Evolutionary conservation across 2,888 invertebrate species (phyloP).

Genomic region (Drosophila parthenogenetica): DNA sequence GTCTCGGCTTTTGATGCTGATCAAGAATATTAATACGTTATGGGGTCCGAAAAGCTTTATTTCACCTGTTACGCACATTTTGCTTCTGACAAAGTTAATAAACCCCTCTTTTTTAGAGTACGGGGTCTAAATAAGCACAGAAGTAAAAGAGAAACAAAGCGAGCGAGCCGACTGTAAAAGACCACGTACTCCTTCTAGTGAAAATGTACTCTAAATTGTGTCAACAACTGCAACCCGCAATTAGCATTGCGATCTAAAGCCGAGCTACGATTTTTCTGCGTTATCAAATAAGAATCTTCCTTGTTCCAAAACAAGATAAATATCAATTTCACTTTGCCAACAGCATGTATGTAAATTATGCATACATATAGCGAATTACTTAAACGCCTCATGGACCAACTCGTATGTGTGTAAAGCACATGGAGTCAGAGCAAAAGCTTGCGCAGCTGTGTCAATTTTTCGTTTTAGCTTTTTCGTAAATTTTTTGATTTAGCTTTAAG

Average conservation of each 20-base stretch:
- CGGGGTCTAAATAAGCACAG: too few species aligned
- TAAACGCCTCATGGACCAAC: conserved; percentile 13
- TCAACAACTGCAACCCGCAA: conserved; percentile 64
- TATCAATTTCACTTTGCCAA: conserved; percentile 32
- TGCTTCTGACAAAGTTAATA: too few species aligned
- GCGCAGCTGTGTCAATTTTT: conserved; percentile 51
- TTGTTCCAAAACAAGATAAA: conserved; percentile 14
- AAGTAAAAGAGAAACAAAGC: too few species aligned
- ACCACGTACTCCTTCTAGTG: too few species aligned
- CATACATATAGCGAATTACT: conserved; percentile 14
- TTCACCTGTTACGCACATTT: too few species aligned
- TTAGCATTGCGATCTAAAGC: conserved; percentile 55
- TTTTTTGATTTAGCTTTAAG: conserved; percentile 67
- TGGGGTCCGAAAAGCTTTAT: too few species aligned
- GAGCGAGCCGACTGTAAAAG: too few species aligned
- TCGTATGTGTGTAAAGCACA: not conserved
- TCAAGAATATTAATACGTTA: too few species aligned
- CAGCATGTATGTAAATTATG: conserved; percentile 1
- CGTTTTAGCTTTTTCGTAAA: conserved; percentile 63
- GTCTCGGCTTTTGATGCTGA: too few species aligned
- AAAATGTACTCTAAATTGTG: conserved; percentile 48
- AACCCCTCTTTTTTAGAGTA: too few species aligned
- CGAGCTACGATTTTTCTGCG: conserved; percentile 18
- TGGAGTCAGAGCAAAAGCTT: conserved; percentile 40
- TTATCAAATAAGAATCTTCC: conserved; percentile 44